Base-by-base conservation (phyloP, 2,113 vertebrate genomes). In the Anguilla rostrata region DNA sequence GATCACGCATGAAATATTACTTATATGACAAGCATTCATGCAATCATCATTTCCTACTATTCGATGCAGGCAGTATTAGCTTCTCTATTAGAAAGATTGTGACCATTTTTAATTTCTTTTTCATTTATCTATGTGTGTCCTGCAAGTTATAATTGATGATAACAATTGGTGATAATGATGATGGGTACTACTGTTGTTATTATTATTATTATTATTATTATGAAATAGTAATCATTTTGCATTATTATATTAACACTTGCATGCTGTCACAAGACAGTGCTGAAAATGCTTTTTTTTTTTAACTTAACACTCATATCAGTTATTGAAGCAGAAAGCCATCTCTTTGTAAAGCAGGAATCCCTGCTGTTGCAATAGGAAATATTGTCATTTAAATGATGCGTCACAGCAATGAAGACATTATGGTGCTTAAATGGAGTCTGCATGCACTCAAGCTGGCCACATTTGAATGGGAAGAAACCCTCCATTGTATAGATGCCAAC, bases 401-500 rank as follows among this genome's bases (percentile, higher is more conserved):
- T 80, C 53, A 84, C 53, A 84, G 18, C 87, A 56, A 34, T 82
- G 83, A 29, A 40, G 39, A 29, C 78, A 85, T 84, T 43, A 20
- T 82, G 46, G 83, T 18, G 18, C 81, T 49, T 85, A 82, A 49
- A 79, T 81, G 83, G 18, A 82, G 87, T 57, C 63, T 79, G 39
- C 29, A 75, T 84, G 16, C 71, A 11, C 29, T 66, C 84, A 46
- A 56, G 46, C n/a, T 87, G 66, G 83, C 89, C 53, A 66, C 20
- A 20, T 85, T 82, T 83, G 56, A 88, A 39, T 86, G 39, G 78
- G 39, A 80, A 39, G 85, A 78, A 88, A 86, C 78, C n/a, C 22
- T 85, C 81, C 83, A 84, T 83, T 80, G 86, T 83, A 60, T 56
- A 60, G 26, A 84, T 81, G 83, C 88, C 85, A 87, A 87, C 83